Evolutionary conservation across 2,888 invertebrate species (phyloP).

Genomic region (Temnothorax ravouxi): DNA sequence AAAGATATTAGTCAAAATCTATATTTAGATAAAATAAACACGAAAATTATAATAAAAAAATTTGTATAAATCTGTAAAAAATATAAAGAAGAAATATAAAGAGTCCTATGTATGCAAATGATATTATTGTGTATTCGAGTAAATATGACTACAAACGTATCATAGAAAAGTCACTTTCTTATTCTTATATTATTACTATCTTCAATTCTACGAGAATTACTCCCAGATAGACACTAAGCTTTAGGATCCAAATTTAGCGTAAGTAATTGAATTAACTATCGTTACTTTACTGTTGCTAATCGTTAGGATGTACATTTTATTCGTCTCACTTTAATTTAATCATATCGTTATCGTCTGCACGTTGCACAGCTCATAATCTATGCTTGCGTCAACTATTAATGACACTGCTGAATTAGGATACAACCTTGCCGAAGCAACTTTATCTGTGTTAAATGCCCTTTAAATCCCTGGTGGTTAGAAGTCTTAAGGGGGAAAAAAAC

Average conservation of each 20-base stretch:
- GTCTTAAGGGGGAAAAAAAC: constrained; percentile 1
- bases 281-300: constrained; percentile 26
- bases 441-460: constrained; percentile 60
- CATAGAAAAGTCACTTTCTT: constrained; percentile 9
- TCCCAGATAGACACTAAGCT: constrained; percentile 38
- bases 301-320: constrained; percentile 52
- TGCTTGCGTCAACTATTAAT: constrained; percentile 70
- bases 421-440: constrained; percentile 64
- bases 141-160: too few species aligned
- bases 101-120: not conserved
- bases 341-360: constrained; percentile 53
- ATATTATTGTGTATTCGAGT: not conserved
- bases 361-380: constrained; percentile 68
- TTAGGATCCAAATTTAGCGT: constrained; percentile 25
- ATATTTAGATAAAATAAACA: not conserved
- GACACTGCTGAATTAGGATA: constrained; percentile 63
- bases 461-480: constrained; percentile 1
- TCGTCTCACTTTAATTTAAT: constrained; percentile 55
- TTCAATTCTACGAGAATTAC: not conserved
- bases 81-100: not conserved
- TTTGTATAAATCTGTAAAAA: not conserved
- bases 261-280: constrained; percentile 1
- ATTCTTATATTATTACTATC: constrained; percentile 20
- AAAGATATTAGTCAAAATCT: not conserved
- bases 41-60: not conserved